Base-by-base conservation (phyloP, 2,888 invertebrate genomes). In the Deilephila elpenor region DNA sequence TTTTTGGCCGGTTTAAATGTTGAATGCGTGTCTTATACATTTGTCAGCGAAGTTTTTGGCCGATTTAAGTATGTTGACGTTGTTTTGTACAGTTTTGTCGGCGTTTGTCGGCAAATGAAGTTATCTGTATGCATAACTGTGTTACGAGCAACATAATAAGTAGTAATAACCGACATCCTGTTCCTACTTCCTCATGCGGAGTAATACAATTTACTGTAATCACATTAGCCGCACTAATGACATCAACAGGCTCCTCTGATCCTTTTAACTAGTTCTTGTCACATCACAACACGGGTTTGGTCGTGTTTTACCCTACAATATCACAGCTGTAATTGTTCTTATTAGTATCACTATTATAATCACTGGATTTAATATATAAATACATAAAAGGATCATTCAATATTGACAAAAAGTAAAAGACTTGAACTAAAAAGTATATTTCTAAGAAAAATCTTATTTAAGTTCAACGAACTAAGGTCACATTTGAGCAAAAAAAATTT, bases 191-290 rank as follows among this genome's bases (percentile, higher is more conserved):
- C 89, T 85, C 73, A 75, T 83, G 85, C 83, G 81, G 86, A 56
- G 72, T 93, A 92, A 92, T 88, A 88, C 89, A 89, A 89, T 92
- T 91, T 89, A 83, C 88, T 85, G 84, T 91, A 92, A 93, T 92
- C 86, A 86, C 85, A 89, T 93, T 92, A 93, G 79, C 82, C 76
- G 73, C 79, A 78, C 83, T 88, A 90, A 89, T 90, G 89, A 89
- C 89, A 89, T 90, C 89, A 86, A 84, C 82, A 76, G 25, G 37
- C 62, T 64, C 60, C 71, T 74, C 78, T 75, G 85, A 87, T 88
- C 86, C 87, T 85, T 87, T 89, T 87, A 88, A 82, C 82, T 79
- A 79, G 75, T 67, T 67, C 73, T 72, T 72, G 75, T 67, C 76
- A 72, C 67, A 67, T 67, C 67, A 44, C 64, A 67, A 51, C 44